These are phyloP conservation scores for Oeneis ivallda DNA, from an alignment of 2,888 invertebrate species.

Conservation along the genomic window DNA sequence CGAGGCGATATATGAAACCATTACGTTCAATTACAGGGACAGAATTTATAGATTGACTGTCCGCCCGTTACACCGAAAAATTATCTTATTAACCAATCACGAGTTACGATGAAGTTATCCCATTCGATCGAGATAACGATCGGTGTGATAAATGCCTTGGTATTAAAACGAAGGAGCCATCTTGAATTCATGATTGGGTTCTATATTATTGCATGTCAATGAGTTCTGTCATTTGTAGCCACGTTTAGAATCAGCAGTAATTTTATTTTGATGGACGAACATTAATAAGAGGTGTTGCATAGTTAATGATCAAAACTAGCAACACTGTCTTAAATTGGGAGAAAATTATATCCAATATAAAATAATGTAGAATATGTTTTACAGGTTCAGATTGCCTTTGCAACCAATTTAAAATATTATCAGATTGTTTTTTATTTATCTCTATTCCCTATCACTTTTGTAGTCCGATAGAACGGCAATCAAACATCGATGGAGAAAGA, in stretches of 20 bases:
- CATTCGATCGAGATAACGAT: conserved; percentile 59
- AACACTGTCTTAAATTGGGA: no score
- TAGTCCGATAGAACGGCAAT: no score
- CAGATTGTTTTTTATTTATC: no score
- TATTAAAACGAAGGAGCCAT: conserved; percentile 15
- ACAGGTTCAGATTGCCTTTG: no score
- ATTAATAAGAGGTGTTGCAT: neutral
- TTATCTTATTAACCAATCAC: conserved; percentile 39
- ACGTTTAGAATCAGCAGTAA: neutral
- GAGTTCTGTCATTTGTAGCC: neutral
- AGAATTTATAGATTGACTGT: conserved; percentile 32
- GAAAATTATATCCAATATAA: no score
- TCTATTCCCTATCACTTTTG: no score
- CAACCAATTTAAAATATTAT: no score
- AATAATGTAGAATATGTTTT: no score
- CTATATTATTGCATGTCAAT: neutral
- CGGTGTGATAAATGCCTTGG: conserved; percentile 39
- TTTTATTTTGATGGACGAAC: neutral
- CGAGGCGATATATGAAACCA: conserved; percentile 29
- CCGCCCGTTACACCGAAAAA: conserved; percentile 29
- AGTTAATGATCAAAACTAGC: neutral
- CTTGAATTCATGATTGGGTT: conserved; percentile 9
- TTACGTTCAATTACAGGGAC: conserved; percentile 35
- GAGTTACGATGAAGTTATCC: conserved; percentile 45
- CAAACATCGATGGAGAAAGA: no score